Percentiles rank a stretch among this genome's conserved stretches.
These are phyloP conservation scores for Myopa testacea DNA, from an alignment of 2,888 invertebrate genomes.

Conservation along the genomic window DNA sequence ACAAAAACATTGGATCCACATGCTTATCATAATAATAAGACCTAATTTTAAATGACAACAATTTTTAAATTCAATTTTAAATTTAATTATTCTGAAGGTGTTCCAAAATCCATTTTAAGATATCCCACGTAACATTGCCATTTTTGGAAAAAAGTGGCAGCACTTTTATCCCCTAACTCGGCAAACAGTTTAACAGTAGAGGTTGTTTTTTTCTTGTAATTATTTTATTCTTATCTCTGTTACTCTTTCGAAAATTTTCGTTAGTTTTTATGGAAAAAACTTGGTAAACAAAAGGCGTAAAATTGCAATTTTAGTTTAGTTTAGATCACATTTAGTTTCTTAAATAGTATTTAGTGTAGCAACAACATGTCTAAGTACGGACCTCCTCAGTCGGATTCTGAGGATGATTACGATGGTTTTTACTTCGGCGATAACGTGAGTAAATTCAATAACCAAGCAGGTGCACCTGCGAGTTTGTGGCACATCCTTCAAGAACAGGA, in stretches of 20 bases:
- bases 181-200: background rate
- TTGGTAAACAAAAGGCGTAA: conserved; percentile 18
- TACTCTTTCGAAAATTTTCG: background rate
- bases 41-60: too few relatives aligned
- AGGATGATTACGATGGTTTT: conserved; percentile 64
- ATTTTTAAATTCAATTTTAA: too few relatives aligned
- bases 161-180: background rate
- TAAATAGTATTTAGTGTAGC: background rate
- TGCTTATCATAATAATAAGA: too few relatives aligned
- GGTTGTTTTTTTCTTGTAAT: background rate
- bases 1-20: too few relatives aligned
- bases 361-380: conserved; percentile 52
- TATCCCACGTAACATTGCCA: too few relatives aligned
- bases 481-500: conserved; percentile 20
- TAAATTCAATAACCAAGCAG: background rate
- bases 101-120: too few relatives aligned
- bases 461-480: background rate
- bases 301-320: background rate
- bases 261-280: conserved; percentile 7
- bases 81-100: too few relatives aligned
- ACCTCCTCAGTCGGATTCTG: conserved; percentile 62
- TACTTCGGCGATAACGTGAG: conserved; percentile 60
- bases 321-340: background rate
- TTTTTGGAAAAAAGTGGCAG: background rate
- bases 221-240: background rate